Percentiles rank a stretch among this genome's conserved stretches.
Evolutionary conservation across 1,140 invertebrate species (phyloP).

Genomic region (Lutraria rhynchaena): DNA sequence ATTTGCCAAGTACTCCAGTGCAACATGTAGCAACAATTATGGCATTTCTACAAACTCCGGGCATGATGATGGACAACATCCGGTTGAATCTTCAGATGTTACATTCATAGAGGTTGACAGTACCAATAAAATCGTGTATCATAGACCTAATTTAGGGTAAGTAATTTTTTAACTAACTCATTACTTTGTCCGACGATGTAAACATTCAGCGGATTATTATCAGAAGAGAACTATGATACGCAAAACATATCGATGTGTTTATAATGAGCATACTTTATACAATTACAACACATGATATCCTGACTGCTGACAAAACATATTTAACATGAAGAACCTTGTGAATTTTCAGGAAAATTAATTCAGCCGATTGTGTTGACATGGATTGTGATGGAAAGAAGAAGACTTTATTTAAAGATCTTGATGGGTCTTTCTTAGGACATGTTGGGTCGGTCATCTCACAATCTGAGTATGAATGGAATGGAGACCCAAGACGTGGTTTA

Average conservation of each 20-base stretch:
- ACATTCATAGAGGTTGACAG: conserved; percentile 61
- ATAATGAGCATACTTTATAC: no score
- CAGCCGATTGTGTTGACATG: conserved; percentile 80
- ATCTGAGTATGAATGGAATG: conserved; percentile 78
- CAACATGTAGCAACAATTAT: conserved; percentile 61
- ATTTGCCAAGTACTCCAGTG: conserved; percentile 39
- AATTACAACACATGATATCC: no score
- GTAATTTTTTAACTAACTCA: conserved; percentile 27
- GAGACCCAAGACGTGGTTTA: conserved; percentile 71
- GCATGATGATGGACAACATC: conserved; percentile 74
- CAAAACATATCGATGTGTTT: no score
- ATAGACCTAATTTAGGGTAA: conserved; percentile 72
- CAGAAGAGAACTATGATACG: no score
- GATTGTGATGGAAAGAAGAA: conserved; percentile 80
- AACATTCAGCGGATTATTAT: no score
- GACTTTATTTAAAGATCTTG: conserved; percentile 72
- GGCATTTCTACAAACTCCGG: conserved; percentile 65
- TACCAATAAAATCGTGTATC: conserved; percentile 66
- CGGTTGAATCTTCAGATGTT: conserved; percentile 54
- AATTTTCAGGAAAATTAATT: conserved; percentile 73
- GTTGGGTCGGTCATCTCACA: conserved; percentile 69
- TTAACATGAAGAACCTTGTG: no score
- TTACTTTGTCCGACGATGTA: no score
- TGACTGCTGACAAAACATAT: no score
- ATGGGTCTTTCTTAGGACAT: conserved; percentile 75